A percentile compares a stretch with the other conserved stretches of the same genome.
phyloP scores from a whole-genome alignment of 1,140 invertebrate species.

The Drosophila lacertosa region DNA sequence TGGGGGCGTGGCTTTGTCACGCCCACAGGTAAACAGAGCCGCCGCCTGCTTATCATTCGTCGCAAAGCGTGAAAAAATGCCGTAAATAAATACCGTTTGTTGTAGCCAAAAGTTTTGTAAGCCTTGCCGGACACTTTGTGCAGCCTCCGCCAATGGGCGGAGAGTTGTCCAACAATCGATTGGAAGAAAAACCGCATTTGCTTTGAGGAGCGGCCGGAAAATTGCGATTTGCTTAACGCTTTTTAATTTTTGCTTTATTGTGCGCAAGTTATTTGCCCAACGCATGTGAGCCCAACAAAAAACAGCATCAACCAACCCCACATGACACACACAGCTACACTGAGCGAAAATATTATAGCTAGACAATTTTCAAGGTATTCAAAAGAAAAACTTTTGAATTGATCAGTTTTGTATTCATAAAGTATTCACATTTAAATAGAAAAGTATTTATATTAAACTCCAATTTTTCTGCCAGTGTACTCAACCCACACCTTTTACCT shows the following conservation, averaged over 20 bases:
- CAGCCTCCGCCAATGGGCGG: not conserved
- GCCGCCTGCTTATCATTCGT: constrained; percentile 1
- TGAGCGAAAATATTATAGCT: no score
- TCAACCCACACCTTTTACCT: not conserved
- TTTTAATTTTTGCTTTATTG: constrained; percentile 83
- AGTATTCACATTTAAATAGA: no score
- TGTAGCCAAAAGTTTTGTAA: constrained; percentile 31
- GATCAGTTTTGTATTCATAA: no score
- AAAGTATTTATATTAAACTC: no score
- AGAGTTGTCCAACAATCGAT: no score
- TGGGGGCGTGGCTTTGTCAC: constrained; percentile 20
- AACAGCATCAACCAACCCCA: constrained; percentile 8
- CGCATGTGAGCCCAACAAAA: constrained; percentile 8
- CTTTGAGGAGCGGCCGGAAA: not conserved
- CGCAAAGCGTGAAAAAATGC: constrained; percentile 48
- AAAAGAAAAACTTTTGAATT: no score
- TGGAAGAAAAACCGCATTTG: no score
- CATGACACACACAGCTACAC: not conserved
- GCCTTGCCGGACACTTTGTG: constrained; percentile 15
- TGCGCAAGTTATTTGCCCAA: constrained; percentile 70
- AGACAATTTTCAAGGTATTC: no score
- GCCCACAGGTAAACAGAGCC: constrained; percentile 41
- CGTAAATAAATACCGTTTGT: constrained; percentile 57
- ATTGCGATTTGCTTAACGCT: constrained; percentile 74
- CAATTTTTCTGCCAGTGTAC: not conserved